Conservation (phyloP, 2,888 invertebrate species). For the Linyphia triangularis region DNA sequence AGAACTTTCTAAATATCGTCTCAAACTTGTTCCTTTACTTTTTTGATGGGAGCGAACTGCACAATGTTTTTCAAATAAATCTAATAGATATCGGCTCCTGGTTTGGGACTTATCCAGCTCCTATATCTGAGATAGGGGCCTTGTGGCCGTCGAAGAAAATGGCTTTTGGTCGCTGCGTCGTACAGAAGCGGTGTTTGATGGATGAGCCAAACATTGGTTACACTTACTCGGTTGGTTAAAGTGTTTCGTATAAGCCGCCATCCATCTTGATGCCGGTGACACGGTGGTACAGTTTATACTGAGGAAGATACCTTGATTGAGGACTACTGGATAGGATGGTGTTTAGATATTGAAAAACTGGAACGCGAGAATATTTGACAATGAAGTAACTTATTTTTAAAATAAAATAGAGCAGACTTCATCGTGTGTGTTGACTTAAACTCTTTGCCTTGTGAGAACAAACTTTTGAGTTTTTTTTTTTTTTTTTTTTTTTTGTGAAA, state of each 20-base stretch:
- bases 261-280: slow-evolving; percentile 8
- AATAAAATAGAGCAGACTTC: background rate
- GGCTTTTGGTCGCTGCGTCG: slow-evolving; percentile 27
- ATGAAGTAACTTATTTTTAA: background rate
- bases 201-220: slow-evolving; percentile 43
- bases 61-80: slow-evolving; percentile 43
- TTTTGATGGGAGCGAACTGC: background rate
- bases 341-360: background rate
- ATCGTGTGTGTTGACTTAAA: background rate
- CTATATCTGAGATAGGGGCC: background rate
- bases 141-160: slow-evolving; percentile 17
- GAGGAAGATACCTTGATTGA: background rate
- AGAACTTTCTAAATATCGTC: slow-evolving; percentile 17
- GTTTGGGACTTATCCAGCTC: background rate
- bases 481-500: too few relatives aligned
- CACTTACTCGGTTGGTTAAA: slow-evolving; percentile 37
- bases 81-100: slow-evolving; percentile 37
- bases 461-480: too few relatives aligned
- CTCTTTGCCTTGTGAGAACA: too few relatives aligned
- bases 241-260: slow-evolving; percentile 20
- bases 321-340: background rate
- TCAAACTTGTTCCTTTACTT: slow-evolving; percentile 22
- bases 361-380: background rate
- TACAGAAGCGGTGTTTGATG: slow-evolving; percentile 32
- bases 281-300: background rate